These are phyloP conservation scores for Tortrix viridana DNA, from an alignment of 2,888 invertebrate species.

Conservation along the genomic window DNA sequence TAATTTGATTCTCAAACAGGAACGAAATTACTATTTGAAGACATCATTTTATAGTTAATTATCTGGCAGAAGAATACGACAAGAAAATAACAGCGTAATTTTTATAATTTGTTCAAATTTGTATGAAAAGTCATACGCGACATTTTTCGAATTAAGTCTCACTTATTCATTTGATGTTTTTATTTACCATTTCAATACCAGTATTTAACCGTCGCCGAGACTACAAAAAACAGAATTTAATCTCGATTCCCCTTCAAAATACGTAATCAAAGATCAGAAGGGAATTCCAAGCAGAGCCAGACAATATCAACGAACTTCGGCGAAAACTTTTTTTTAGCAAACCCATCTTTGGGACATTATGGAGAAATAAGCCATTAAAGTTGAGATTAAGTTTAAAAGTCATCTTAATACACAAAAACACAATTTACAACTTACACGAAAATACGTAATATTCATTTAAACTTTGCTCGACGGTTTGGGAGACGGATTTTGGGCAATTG, in stretches of 20 bases:
- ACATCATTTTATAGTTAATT: no score
- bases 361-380: conserved; percentile 65
- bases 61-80: no score
- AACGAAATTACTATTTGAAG: conserved; percentile 12
- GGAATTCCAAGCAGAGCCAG: conserved; percentile 1
- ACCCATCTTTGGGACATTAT: conserved; percentile 18
- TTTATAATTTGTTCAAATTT: no score
- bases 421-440: conserved; percentile 71
- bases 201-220: neutral
- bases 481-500: conserved; percentile 49
- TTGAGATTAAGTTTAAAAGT: conserved; percentile 69
- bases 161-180: no score
- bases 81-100: no score
- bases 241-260: neutral
- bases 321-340: conserved; percentile 21
- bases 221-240: neutral
- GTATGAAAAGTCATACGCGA: no score
- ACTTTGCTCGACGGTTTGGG: conserved; percentile 27
- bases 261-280: conserved; percentile 20
- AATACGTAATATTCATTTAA: conserved; percentile 45
- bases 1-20: neutral
- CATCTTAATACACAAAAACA: conserved; percentile 69
- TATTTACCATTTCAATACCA: no score
- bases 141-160: no score
- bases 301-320: conserved; percentile 19